Conservation (phyloP, 2,113 vertebrate species). For the Prunella himalayana region DNA sequence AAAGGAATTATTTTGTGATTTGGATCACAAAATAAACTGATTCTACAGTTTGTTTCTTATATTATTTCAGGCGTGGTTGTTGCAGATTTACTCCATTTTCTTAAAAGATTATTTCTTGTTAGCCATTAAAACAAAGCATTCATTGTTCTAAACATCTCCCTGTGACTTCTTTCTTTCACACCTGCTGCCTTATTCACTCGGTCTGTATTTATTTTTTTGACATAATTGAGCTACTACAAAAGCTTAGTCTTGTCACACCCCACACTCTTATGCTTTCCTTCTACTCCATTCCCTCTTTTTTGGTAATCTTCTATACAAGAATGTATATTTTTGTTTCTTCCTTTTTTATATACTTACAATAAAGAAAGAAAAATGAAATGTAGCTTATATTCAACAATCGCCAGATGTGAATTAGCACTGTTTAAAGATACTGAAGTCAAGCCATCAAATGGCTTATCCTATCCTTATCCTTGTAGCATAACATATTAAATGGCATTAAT, state of each 20-base stretch:
- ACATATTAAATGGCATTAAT: neutral
- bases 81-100: neutral
- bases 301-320: neutral
- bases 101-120: neutral
- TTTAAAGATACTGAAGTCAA: neutral
- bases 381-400: neutral
- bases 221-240: neutral
- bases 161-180: neutral
- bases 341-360: neutral
- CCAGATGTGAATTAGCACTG: neutral
- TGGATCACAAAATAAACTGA: neutral
- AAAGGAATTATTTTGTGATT: neutral
- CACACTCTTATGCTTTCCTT: neutral
- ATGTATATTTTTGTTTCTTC: neutral
- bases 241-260: neutral
- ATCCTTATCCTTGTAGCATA: neutral
- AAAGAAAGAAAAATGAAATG: neutral
- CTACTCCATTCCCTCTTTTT: neutral
- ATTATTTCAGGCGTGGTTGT: neutral
- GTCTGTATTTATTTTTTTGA: neutral
- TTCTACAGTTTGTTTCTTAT: neutral
- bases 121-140: neutral
- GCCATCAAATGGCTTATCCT: neutral
- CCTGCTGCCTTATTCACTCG: neutral
- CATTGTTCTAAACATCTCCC: neutral